Base-by-base conservation (phyloP, 2,113 vertebrate species). In the Martes martes region DNA sequence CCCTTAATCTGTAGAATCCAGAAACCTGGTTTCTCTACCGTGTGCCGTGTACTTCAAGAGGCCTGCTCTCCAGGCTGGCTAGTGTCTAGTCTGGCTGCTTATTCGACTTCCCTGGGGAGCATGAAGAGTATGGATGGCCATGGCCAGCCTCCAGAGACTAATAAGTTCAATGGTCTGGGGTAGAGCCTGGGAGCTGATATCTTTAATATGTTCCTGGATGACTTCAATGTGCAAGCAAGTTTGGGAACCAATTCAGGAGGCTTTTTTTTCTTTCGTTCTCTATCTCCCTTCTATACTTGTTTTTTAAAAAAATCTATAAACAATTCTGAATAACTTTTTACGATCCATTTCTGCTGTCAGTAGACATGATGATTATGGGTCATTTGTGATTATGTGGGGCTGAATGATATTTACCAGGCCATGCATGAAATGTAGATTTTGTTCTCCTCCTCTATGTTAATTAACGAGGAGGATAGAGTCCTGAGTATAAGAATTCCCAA, bases 321-420 rank as follows among this genome's bases (percentile, higher is more conserved):
- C n/a, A 82, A 80, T 61, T 94, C 7, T 63, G 31, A 91, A 26
- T 76, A 81, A 91, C 14, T 59, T 71, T 79, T 80, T 91, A 73
- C 16, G 14, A 73, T 31, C 52, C 39, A 55, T 57, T 79, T 55
- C 45, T 47, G 50, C n/a, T 86, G 13, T 87, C 26, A 39, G 90
- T 4, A 59, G 59, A 59, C 26, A 65, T 19, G 28, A 50, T 28
- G n/a, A 39, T 9, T 76, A 52, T 16, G 4, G 39, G 65, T 69
- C 74, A 84, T 36, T 69, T 76, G 74, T 69, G 28, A 42, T 2
- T 76, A 10, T 79, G 57, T 69, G 57, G 47, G 61, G 26, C 33
- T 79, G 67, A 65, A 55, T 63, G 74, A 57, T 36, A 84, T 73
- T 90, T 91, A 85, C 14, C 9, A 96, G 39, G 39, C 19, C 80